A percentile compares a stretch with the other conserved stretches of the same genome.
These are phyloP conservation scores for Drosophila nigrodunni DNA, from an alignment of 1,140 invertebrate species.

Conservation along the genomic window DNA sequence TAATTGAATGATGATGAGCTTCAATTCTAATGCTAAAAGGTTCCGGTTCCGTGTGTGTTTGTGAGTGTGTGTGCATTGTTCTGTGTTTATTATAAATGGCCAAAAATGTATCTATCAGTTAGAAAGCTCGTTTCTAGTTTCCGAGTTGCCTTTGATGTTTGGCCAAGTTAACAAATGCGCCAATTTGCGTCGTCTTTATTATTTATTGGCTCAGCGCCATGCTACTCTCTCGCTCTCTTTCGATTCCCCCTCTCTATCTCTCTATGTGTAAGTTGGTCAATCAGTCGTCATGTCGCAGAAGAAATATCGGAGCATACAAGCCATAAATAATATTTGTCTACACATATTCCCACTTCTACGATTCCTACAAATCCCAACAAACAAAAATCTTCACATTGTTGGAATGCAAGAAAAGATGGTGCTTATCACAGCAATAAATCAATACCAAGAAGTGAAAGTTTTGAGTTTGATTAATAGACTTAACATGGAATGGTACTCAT, in stretches of 20 bases:
- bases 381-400: background rate
- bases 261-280: conserved; percentile 28
- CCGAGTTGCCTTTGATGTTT: conserved; percentile 33
- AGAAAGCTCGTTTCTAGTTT: conserved; percentile 1
- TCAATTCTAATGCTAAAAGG: background rate
- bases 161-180: conserved; percentile 49
- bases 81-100: conserved; percentile 1
- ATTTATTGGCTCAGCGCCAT: conserved; percentile 41
- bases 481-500: no score
- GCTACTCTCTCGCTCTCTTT: background rate
- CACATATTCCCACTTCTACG: background rate
- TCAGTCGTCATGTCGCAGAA: conserved; percentile 22
- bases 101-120: conserved; percentile 13
- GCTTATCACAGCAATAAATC: background rate
- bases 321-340: conserved; percentile 8
- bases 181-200: conserved; percentile 36
- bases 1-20: conserved; percentile 57
- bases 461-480: no score
- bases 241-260: background rate
- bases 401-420: background rate
- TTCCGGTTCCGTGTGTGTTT: conserved; percentile 13
- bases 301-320: conserved; percentile 13
- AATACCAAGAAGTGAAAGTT: background rate
- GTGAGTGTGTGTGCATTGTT: background rate
- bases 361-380: conserved; percentile 2